Evolutionary conservation across 1,140 invertebrate species (phyloP), one percentile per base, ranked within the genome.

Genomic region (Drosophila biarmipes): DNA sequence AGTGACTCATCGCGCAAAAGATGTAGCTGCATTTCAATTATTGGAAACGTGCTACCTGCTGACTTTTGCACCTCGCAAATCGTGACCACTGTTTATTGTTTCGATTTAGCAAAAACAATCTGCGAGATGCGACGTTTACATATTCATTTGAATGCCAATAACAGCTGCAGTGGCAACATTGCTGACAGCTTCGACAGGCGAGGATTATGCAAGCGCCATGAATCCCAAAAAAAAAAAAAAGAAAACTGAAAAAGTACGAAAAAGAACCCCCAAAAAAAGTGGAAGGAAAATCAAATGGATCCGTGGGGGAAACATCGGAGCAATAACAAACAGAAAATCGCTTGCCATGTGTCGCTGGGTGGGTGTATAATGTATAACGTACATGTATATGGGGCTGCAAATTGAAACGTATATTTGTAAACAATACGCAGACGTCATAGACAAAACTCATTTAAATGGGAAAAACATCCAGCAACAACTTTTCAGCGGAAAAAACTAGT

Each of bases 131-230:
- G 69, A 82, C 64, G 71, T 74, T 86, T 73, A 84, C 84, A 79
- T 89, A 82, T 89, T 82, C 79, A 89, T 87, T 89, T 89, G 78
- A 87, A 89, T 89, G 84, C 78, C 82, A 87, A 86, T 79, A 81
- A 71, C 82, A 87, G 82, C 74, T 72, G 82, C 78, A 68, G 40
- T 57, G 55, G 52, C 46, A 53, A 24, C 43, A 59, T 35, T 59
- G 78, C 78, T 87, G 81, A 87, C 81, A 86, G 82, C 59, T 87
- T 87, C 78, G 81, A 86, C 81, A 86, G 72, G 69, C 74, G 78
- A 64, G 81, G 78, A 86, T 86, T 86, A 86, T 86, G 82, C 81
- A 86, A 86, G 81, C 81, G 82, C 82, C 82, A 81, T 69, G 64
- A 48, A 54, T n/a, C 55, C 52, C 24, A 51, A 46, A 17, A 52